Conservation (phyloP, 2,113 vertebrate genomes). For the Uropsilus gracilis region DNA sequence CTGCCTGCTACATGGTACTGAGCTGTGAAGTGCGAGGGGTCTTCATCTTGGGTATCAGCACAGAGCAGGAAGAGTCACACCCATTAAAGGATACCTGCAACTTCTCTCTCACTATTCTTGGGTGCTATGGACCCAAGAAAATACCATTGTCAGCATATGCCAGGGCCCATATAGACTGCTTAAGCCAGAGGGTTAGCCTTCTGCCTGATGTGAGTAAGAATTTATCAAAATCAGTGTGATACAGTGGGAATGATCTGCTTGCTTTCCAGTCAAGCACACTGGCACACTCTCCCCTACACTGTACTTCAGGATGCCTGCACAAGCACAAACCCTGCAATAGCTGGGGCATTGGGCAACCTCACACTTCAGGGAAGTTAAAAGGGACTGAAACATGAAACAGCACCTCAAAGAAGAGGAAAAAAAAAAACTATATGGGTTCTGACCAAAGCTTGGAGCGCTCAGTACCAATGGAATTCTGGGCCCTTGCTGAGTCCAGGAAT, state of each 20-base stretch:
- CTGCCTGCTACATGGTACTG: neutral
- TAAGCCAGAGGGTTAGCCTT: neutral
- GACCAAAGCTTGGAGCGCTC: neutral
- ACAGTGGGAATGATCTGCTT: neutral
- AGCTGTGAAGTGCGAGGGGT: neutral
- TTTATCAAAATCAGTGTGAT: neutral
- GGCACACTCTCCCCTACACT: neutral
- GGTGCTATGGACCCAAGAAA: neutral
- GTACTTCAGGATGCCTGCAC: neutral
- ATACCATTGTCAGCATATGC: no score
- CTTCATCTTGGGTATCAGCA: neutral
- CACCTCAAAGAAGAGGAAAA: neutral
- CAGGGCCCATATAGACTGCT: neutral
- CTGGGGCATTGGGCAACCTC: neutral
- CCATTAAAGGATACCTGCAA: neutral
- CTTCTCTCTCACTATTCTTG: accelerated
- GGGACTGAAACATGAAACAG: neutral
- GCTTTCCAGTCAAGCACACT: neutral
- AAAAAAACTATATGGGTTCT: neutral
- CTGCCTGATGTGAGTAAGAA: neutral
- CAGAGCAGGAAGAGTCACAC: neutral
- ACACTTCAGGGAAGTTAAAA: neutral
- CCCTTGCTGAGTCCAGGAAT: neutral
- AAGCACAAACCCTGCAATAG: neutral
- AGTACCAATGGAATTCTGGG: neutral